Base-by-base conservation (phyloP, 2,113 vertebrate genomes). In the Plectropomus leopardus region DNA sequence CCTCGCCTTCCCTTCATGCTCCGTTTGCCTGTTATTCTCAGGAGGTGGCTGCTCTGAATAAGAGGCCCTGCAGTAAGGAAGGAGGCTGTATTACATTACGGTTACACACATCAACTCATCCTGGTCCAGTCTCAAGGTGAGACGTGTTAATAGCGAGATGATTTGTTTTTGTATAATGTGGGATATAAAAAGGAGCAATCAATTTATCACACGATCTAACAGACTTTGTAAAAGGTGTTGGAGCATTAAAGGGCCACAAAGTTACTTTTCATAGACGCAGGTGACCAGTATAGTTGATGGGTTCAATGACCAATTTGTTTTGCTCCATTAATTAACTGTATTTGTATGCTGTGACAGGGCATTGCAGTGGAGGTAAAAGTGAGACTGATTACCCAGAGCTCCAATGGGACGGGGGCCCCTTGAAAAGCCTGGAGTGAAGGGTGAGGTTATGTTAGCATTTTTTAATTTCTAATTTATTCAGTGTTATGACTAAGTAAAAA, bases 1-100 rank as follows among this genome's bases (percentile, higher is more conserved):
- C 92, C 85, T 86, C 76, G 80, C 87, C 80, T 93, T 93, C 85
- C 85, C 92, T 95, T 95, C 94, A 95, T 93, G 94, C 90, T 95
- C 92, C 85, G 88, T 93, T 93, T 95, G 91, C 89, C 85, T 72
- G 84, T 77, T 87, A 78, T 78, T 91, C 92, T 89, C 87, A 67
- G 76, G 91, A 90, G 92, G 82, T 67, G 54, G 76, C 84, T 85
- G 82, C 89, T 89, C 87, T 72, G 88, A 91, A 88, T 86, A 85
- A 59, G 69, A 85, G 69, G 59, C 85, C 90, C 84, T 90, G 83
- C 82, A 80, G 83, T 68, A 21, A 36, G 55, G 65, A 78, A 72
- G 45, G 30, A 64, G 65, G 78, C 64, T 69, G 78, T 61, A 63
- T 86, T 76, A 73, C 60, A 76, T 83, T 85, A 83, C 60, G 79